Evolutionary conservation across 2,888 invertebrate species (phyloP), one percentile per base, ranked within the genome.

Genomic region (Agriopis marginaria): DNA sequence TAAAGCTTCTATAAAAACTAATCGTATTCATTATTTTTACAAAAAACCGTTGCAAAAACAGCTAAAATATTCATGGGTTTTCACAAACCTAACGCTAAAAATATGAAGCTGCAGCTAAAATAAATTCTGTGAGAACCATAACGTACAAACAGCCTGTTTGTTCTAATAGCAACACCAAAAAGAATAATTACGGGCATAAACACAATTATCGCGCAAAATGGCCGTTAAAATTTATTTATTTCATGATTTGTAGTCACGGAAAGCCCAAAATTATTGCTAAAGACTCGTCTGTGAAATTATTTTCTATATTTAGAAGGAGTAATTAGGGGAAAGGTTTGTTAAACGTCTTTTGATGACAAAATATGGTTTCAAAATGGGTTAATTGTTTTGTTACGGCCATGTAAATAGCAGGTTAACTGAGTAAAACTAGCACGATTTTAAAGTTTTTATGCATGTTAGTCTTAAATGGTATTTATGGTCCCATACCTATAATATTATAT

Each of bases 241-340:
- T 82, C 79, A 85, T 78, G 79, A 75, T 71, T 69, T 75, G 70
- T 66, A 75, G 81, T 82, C 86, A 86, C 83, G 85, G 76, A 74
- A 75, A 71, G 71, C 32, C 58, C 49, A 39, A 68, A 75, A 73
- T 73, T 72, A 68, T 69, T 66, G 47, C 67, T 55, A 55, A 68
- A 67, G 68, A 62, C 51, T 73, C 58, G 61, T 63, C 50, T 62
- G 40, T 53, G 51, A 63, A 66, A 66, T 68, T 65, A 50, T 65
- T 68, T 63, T 70, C 42, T 70, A 68, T 70, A 49, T 72, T 71
- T 68, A 14, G 67, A 60, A 45, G 50, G 60, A 63, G 64, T 73
- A 69, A 74, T 74, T 66, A 71, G 32, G 32, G 58, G 55, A 55
- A 61, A 40, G 63, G 58, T 53, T 63, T 53, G 49, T 39, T 61